A percentile compares a stretch with the other conserved stretches of the same genome.
Evolutionary conservation across 2,797 vertebrate species (phyloP).

Genomic region (Odontamblyopus lacepedii): DNA sequence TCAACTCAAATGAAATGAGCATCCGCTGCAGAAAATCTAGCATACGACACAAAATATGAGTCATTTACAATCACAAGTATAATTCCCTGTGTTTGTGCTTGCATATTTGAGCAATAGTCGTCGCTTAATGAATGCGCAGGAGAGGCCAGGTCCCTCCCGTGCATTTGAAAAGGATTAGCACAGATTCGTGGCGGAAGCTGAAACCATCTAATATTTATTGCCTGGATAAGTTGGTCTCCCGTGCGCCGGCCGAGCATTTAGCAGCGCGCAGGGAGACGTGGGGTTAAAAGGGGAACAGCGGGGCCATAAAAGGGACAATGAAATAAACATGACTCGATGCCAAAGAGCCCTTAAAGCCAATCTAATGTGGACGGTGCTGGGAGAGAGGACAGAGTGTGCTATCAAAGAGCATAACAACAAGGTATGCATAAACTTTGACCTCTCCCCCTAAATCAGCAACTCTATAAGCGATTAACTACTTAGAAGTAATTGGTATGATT

Average conservation of each 20-base stretch:
- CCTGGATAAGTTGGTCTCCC: constrained; percentile 66
- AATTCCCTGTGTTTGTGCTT: constrained; percentile 4
- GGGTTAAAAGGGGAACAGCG: constrained; percentile 71
- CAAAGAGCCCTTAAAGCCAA: constrained; percentile 65
- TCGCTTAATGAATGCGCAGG: constrained; percentile 23
- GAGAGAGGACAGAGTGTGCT: constrained; percentile 20
- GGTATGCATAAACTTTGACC: constrained; percentile 42
- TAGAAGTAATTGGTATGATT: background rate
- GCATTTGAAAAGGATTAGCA: constrained; percentile 66
- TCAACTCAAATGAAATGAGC: background rate
- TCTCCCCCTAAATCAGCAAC: constrained; percentile 2
- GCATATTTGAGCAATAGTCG: constrained; percentile 20
- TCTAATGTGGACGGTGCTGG: constrained; percentile 43
- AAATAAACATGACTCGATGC: constrained; percentile 73
- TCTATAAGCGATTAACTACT: constrained; percentile 19
- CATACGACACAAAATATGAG: constrained; percentile 1
- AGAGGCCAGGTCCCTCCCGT: constrained; percentile 32
- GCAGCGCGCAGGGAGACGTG: constrained; percentile 55
- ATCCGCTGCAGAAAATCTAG: background rate
- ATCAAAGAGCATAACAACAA: constrained; percentile 42
- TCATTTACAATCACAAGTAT: background rate
- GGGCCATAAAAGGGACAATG: constrained; percentile 72
- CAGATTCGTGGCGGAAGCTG: constrained; percentile 50
- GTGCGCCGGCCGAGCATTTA: constrained; percentile 64
- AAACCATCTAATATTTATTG: constrained; percentile 73